A percentile compares a stretch with the other conserved stretches of the same genome.
phyloP scores from a whole-genome alignment of 2,888 invertebrate species.

The Proisotoma minuta region DNA sequence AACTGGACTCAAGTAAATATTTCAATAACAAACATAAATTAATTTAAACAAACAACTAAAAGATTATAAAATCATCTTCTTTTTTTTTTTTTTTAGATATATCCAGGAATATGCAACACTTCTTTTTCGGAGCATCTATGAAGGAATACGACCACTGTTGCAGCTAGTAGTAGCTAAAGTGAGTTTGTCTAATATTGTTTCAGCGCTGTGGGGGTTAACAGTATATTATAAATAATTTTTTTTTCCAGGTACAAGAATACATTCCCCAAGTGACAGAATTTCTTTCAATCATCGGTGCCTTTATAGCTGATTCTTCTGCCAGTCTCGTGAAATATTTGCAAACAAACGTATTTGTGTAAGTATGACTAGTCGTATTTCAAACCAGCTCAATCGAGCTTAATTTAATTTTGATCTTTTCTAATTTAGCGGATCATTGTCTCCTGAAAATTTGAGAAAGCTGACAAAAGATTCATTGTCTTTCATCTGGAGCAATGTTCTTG shows the following conservation, averaged over 20 bases:
- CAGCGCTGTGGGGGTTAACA: too few relatives aligned
- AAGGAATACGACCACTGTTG: conserved; percentile 47
- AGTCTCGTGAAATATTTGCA: conserved; percentile 31
- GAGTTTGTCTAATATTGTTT: too few relatives aligned
- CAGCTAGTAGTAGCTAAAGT: conserved; percentile 45
- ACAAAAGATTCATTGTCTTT: conserved; percentile 43
- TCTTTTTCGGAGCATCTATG: conserved; percentile 46
- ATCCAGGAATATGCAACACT: conserved; percentile 32
- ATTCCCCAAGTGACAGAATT: conserved; percentile 45
- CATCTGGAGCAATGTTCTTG: conserved; percentile 41
- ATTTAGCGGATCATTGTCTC: conserved; percentile 42
- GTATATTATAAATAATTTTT: too few relatives aligned
- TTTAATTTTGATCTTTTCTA: conserved; percentile 8
- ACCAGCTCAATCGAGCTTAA: neutral
- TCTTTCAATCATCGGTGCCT: conserved; percentile 19
- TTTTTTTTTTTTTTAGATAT: conserved; percentile 17
- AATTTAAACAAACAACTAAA: neutral
- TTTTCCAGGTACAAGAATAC: conserved; percentile 42
- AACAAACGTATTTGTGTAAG: conserved; percentile 47
- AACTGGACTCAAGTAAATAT: conserved; percentile 30
- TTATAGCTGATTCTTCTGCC: conserved; percentile 17
- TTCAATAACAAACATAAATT: neutral
- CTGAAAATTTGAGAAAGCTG: conserved; percentile 43
- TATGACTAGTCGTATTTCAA: neutral
- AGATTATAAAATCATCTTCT: neutral